Percentiles rank a stretch among this genome's conserved stretches.
Evolutionary conservation across 2,113 vertebrate genomes (phyloP).

Genomic region (Sphyrna mokarran): DNA sequence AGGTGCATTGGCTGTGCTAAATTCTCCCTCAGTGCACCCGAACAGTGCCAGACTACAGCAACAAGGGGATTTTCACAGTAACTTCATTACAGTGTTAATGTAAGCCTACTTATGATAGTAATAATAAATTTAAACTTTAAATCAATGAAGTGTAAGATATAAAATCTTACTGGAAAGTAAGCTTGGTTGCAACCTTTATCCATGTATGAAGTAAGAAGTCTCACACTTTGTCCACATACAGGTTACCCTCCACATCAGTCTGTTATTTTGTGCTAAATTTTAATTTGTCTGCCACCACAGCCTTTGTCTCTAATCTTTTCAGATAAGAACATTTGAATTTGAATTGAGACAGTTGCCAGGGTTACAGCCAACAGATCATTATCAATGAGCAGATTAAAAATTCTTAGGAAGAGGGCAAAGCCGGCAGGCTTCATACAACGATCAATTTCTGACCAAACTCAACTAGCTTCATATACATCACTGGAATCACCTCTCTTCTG

Average conservation of each 20-base stretch:
- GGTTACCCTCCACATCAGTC: not conserved
- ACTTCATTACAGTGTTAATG: no score
- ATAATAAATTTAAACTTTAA: not conserved
- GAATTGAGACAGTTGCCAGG: not conserved
- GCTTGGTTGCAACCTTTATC: not conserved
- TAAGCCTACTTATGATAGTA: no score
- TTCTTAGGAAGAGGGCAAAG: not conserved
- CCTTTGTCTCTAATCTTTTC: not conserved
- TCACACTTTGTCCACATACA: not conserved
- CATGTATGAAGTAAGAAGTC: not conserved
- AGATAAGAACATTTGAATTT: not conserved
- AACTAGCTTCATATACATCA: not conserved
- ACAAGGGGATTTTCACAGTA: no score
- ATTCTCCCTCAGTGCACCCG: no score
- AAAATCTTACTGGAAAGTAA: not conserved
- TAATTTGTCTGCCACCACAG: not conserved
- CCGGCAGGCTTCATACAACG: not conserved
- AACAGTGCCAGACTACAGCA: no score
- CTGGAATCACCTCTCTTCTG: not conserved
- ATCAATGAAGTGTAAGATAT: not conserved
- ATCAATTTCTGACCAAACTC: not conserved
- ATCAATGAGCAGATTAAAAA: not conserved
- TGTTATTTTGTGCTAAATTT: not conserved
- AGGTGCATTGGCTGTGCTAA: no score
- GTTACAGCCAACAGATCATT: not conserved